A percentile compares a stretch with the other conserved stretches of the same genome.
Evolutionary conservation across 2,797 vertebrate genomes (phyloP).

Genomic region (Agapornis canus): DNA sequence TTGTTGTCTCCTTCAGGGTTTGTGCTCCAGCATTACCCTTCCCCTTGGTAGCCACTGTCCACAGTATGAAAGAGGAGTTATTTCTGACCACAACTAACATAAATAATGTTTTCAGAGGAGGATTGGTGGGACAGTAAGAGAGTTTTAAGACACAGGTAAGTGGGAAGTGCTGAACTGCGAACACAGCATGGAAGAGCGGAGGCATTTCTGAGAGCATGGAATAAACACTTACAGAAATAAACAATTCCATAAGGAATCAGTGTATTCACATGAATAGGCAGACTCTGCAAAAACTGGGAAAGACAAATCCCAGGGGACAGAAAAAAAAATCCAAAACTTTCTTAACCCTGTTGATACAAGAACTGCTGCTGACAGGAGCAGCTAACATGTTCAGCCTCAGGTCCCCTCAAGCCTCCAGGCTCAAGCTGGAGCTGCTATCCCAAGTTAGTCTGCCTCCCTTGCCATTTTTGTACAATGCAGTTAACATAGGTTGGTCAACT

Average conservation of each 20-base stretch:
- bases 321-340: neutral
- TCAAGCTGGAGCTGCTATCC: neutral
- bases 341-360: neutral
- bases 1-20: neutral
- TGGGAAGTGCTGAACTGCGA: neutral
- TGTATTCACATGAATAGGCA: neutral
- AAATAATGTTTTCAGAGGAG: neutral
- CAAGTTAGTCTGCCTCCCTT: neutral
- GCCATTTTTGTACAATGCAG: neutral
- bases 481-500: neutral
- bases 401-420: neutral
- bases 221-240: neutral
- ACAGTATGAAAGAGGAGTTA: neutral
- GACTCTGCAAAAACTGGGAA: neutral
- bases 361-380: neutral
- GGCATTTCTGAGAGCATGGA: neutral
- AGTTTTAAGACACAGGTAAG: neutral
- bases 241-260: neutral
- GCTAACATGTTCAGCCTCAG: neutral
- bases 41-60: accelerated
- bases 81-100: neutral
- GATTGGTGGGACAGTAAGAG: neutral
- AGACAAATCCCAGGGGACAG: neutral
- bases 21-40: neutral
- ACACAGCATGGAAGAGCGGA: neutral